These are phyloP conservation scores for Syngnathus floridae DNA, from an alignment of 2,113 vertebrate genomes.

Conservation along the genomic window DNA sequence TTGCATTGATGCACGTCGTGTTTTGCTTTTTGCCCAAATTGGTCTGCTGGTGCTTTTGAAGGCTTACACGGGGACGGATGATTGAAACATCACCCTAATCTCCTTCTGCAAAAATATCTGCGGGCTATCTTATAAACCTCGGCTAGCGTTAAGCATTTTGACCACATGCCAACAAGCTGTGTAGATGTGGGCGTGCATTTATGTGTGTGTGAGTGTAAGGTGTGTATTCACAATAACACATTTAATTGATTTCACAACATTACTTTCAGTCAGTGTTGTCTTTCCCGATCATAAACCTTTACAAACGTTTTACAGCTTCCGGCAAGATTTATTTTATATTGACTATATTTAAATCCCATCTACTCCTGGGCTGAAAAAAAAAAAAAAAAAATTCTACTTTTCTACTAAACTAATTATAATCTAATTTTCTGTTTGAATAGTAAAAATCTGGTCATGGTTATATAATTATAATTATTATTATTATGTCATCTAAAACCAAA, in stretches of 20 bases:
- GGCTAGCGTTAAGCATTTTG: neutral
- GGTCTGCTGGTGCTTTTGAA: neutral
- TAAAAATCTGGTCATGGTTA: neutral
- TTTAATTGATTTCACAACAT: slow-evolving; percentile 49
- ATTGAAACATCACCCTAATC: slow-evolving; percentile 5
- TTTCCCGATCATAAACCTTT: slow-evolving; percentile 7
- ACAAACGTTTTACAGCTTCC: neutral
- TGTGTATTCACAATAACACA: slow-evolving; percentile 3
- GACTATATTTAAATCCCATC: neutral
- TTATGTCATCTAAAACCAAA: neutral
- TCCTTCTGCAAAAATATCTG: slow-evolving; percentile 48
- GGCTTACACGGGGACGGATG: neutral
- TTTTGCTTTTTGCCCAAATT: neutral
- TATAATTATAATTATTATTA: too few relatives aligned
- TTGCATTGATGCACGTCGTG: neutral
- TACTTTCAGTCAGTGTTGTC: slow-evolving; percentile 18
- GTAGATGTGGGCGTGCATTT: neutral
- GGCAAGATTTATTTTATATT: neutral
- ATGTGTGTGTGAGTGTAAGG: neutral
- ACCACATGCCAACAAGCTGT: slow-evolving; percentile 1
- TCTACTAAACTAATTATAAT: too few relatives aligned
- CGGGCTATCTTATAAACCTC: slow-evolving; percentile 45
- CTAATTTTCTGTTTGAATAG: neutral
- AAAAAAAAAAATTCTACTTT: too few relatives aligned
- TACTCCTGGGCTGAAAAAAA: neutral